These are phyloP conservation scores for Ormia ochracea DNA, from an alignment of 2,888 invertebrate species.

Conservation along the genomic window DNA sequence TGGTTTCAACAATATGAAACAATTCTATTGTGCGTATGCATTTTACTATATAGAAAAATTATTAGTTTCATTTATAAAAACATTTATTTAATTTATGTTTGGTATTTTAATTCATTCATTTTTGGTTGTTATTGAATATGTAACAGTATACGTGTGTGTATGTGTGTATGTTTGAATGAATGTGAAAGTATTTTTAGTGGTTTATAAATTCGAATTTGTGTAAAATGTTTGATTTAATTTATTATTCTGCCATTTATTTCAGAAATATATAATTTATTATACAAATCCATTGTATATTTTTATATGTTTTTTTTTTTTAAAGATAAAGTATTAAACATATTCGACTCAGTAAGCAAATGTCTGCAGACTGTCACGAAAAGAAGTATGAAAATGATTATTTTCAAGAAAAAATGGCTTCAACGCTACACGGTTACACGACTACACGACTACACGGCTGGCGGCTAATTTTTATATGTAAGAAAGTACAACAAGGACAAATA, in stretches of 20 bases:
- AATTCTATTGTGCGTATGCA: constrained; percentile 14
- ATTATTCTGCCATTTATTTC: constrained; percentile 19
- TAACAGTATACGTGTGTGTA: not conserved
- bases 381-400: too few relatives aligned
- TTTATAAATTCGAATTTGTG: not conserved
- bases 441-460: too few relatives aligned
- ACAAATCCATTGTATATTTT: not conserved
- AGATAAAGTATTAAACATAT: too few relatives aligned
- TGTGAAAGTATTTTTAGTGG: not conserved
- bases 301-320: not conserved
- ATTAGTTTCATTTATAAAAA: constrained; percentile 26
- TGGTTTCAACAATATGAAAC: constrained; percentile 8
- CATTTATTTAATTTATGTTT: constrained; percentile 14
- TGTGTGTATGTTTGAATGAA: not conserved
- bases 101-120: constrained; percentile 9
- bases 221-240: constrained; percentile 30
- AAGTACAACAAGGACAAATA: too few relatives aligned
- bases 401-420: too few relatives aligned
- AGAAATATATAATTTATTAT: constrained; percentile 20
- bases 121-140: not conserved
- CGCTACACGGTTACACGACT: too few relatives aligned
- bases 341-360: too few relatives aligned
- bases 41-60: constrained; percentile 19
- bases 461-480: too few relatives aligned
- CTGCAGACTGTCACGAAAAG: too few relatives aligned